Evolutionary conservation across 2,888 invertebrate species (phyloP), one percentile per base, ranked within the genome.

Genomic region (Sturmia bella): DNA sequence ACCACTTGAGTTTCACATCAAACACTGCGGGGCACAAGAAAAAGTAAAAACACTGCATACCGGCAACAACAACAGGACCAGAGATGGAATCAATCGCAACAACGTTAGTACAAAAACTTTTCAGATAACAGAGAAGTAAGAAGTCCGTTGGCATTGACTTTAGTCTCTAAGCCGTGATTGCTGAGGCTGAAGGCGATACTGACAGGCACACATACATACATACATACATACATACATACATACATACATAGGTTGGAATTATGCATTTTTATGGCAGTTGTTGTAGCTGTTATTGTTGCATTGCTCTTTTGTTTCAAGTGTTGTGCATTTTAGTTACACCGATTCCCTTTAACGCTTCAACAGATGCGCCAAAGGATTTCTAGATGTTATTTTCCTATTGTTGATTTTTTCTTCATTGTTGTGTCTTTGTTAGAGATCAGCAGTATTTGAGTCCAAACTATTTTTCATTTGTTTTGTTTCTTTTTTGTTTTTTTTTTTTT

Each of bases 1-100:
- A 78, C 74, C 82, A 82, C 78, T 82, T 82, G 82, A 82, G 82
- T 66, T 82, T 78, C 70, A 82, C 78, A 70, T 78, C 82, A 66
- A 41, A 48, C 74, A 21, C 82, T 75, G 78, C 77, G 27, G 69
- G 77, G 48, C 41, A 15, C 48, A 54, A 76, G 37, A 37, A 56
- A 32, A 45, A 63, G 43, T 39, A 68, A 15, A 15, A 5, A 19
- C 43, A 69, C 17, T 32, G 41, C 54, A 59, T 21, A 7, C 15
- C 13, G 15, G 3, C n/a, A 21, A 43, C 17, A 52, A 39, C 15
- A 52, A 24, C 19, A 39, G 13, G 7, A 6, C 41, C 21, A 39
- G 21, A 52, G 9, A 52, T 7, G 19, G 19, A 48, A 32, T 19
- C 41, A 64, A 45, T 56, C 24, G 45, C 13, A 74, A 39, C 15